Percentiles rank a stretch among this genome's conserved stretches.
Evolutionary conservation across 2,113 vertebrate genomes (phyloP).

Genomic region (Mormoops blainvillei): DNA sequence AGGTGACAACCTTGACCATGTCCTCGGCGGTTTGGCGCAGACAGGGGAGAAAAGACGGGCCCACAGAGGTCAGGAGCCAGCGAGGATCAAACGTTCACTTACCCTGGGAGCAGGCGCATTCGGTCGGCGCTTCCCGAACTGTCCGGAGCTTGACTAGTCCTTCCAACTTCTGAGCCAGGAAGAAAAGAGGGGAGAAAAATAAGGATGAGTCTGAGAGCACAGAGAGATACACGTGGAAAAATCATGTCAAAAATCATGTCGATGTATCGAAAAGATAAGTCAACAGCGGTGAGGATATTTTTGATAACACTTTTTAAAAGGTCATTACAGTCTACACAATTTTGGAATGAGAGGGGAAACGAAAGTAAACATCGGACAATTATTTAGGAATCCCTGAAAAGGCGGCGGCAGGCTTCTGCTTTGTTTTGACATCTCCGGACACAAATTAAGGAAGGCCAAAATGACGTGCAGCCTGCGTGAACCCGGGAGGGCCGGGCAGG

Average conservation of each 20-base stretch:
- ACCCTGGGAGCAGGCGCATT: constrained; percentile 94
- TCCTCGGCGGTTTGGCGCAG: neutral
- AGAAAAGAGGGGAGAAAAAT: neutral
- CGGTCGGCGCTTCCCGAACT: constrained; percentile 83
- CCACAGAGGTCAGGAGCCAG: neutral
- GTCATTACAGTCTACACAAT: neutral
- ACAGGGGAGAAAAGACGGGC: neutral
- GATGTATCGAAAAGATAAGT: neutral
- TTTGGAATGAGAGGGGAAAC: neutral
- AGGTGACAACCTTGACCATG: neutral
- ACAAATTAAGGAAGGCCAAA: neutral
- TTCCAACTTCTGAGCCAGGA: constrained; percentile 84
- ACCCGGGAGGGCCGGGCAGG: neutral
- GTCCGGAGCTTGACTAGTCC: constrained; percentile 85
- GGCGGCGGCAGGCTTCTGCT: neutral
- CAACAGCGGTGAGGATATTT: neutral
- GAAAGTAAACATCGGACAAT: neutral
- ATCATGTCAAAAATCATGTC: neutral
- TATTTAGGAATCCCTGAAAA: neutral
- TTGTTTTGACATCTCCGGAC: neutral
- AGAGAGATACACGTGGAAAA: neutral
- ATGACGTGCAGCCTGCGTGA: accelerated
- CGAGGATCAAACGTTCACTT: constrained; percentile 14
- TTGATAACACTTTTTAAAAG: neutral
- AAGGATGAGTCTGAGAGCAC: neutral